Conservation (phyloP, 2,888 invertebrate species). For the Lasioglossum leucozonium region DNA sequence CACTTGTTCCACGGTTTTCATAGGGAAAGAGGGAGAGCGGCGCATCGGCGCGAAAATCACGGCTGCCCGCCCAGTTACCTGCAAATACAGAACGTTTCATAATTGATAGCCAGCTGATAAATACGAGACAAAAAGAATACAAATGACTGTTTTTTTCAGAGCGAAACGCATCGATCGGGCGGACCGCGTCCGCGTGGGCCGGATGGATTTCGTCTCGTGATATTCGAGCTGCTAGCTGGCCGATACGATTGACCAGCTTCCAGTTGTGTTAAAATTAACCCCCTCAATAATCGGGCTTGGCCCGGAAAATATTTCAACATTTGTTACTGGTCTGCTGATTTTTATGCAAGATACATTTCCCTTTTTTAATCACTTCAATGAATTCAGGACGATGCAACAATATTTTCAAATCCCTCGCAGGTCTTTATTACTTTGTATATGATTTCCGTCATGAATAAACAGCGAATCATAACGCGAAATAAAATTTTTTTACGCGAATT, state of each 20-base stretch:
- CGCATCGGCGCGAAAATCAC: neutral
- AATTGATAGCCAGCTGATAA: neutral
- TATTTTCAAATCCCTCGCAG: no score
- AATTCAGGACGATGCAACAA: no score
- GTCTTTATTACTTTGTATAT: no score
- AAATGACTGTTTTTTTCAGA: neutral
- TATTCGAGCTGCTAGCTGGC: neutral
- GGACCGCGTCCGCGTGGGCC: neutral
- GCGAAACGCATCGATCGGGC: neutral
- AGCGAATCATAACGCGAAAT: no score
- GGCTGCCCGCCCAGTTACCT: neutral
- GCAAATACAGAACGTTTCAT: neutral
- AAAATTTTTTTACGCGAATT: no score
- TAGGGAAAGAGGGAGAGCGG: neutral
- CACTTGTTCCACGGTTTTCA: conserved; percentile 1
- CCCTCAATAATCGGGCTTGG: neutral
- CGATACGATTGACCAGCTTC: neutral
- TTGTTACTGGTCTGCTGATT: no score
- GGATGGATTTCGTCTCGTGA: neutral
- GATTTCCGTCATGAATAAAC: no score
- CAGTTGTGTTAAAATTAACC: neutral
- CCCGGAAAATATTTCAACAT: no score
- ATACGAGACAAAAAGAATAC: neutral
- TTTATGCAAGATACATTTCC: no score
- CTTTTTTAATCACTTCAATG: no score